A percentile compares a stretch with the other conserved stretches of the same genome.
Evolutionary conservation across 1,140 invertebrate genomes (phyloP).

Genomic region (Streblospio benedicti): DNA sequence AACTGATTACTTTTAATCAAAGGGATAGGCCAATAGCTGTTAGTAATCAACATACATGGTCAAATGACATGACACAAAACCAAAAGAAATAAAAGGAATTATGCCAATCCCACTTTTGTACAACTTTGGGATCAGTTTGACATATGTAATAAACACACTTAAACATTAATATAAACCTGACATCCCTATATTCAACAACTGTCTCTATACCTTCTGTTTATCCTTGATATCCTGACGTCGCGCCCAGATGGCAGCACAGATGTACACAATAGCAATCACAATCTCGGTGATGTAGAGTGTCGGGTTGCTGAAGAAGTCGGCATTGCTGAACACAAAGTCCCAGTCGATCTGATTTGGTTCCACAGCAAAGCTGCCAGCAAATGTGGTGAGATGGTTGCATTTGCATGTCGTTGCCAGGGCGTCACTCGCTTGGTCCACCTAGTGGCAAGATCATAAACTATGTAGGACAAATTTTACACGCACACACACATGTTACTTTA

Average conservation of each 20-base stretch:
- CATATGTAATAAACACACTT: no score
- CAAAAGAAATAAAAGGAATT: no score
- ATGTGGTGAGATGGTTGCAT: slow-evolving; percentile 45
- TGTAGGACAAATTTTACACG: not conserved
- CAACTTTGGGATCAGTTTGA: no score
- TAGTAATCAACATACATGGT: no score
- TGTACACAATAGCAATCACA: slow-evolving; percentile 46
- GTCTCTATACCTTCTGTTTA: slow-evolving; percentile 41
- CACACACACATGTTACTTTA: not conserved
- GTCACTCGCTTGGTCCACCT: slow-evolving; percentile 30
- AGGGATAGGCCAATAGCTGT: no score
- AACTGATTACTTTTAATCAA: no score
- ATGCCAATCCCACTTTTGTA: no score
- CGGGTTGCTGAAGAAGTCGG: slow-evolving; percentile 52
- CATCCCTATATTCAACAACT: not conserved
- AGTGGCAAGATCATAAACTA: not conserved
- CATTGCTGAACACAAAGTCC: slow-evolving; percentile 44
- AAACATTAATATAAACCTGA: no score
- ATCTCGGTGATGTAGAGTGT: slow-evolving; percentile 53
- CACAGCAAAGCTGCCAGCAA: slow-evolving; percentile 42
- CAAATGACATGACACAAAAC: no score
- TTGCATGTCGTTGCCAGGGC: slow-evolving; percentile 26
- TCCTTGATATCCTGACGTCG: slow-evolving; percentile 50
- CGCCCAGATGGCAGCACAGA: slow-evolving; percentile 48
- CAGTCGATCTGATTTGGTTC: slow-evolving; percentile 47